Evolutionary conservation across 2,113 vertebrate genomes (phyloP).

Genomic region (Pangasianodon gigas): DNA sequence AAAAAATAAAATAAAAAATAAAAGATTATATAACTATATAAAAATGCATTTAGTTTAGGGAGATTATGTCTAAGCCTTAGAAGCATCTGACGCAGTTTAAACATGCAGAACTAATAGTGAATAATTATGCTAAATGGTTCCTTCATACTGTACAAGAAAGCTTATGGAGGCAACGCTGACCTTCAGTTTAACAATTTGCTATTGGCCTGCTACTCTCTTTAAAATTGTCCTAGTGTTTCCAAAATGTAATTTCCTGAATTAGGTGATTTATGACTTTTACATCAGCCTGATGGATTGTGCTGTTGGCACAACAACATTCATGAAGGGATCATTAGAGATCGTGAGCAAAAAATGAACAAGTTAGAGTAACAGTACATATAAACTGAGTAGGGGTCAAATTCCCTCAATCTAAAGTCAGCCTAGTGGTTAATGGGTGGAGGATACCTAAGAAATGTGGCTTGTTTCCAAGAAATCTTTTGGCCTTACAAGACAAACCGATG

Average conservation of each 20-base stretch:
- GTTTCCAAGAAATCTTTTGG: constrained; percentile 57
- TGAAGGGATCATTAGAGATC: constrained; percentile 16
- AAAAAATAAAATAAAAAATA: too few species aligned
- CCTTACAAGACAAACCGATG: constrained; percentile 63
- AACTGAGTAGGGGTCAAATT: constrained; percentile 7
- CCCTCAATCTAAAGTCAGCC: constrained; percentile 1
- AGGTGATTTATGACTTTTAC: constrained; percentile 15
- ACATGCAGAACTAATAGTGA: constrained; percentile 11
- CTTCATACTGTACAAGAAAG: constrained; percentile 4
- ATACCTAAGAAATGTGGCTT: constrained; percentile 48
- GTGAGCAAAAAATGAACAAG: background rate
- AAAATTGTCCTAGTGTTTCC: constrained; percentile 6
- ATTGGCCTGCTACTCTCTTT: constrained; percentile 14
- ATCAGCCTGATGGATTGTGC: constrained; percentile 17
- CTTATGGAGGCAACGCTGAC: background rate
- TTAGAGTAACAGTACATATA: background rate
- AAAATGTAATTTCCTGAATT: constrained; percentile 18
- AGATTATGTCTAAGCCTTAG: background rate
- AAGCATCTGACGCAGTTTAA: background rate
- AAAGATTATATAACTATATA: background rate
- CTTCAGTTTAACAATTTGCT: constrained; percentile 4
- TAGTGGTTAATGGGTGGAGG: constrained; percentile 39
- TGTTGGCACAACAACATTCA: constrained; percentile 19
- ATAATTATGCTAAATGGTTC: background rate
- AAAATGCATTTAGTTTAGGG: background rate